Evolutionary conservation across 2,888 invertebrate genomes (phyloP).

Genomic region (Drosophila cyrtoloma): DNA sequence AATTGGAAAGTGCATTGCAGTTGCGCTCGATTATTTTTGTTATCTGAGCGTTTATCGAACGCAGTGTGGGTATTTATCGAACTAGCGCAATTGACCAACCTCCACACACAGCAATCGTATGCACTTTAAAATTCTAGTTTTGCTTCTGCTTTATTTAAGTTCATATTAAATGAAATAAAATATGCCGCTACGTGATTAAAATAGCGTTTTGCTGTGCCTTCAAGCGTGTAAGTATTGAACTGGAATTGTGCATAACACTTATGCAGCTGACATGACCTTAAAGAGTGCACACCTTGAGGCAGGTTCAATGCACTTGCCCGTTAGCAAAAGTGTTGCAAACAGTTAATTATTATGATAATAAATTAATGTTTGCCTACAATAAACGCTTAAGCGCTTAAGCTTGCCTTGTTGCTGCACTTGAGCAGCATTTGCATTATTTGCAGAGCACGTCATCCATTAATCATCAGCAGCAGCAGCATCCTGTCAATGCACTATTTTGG

Average conservation of each 20-base stretch:
- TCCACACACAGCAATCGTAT: constrained; percentile 30
- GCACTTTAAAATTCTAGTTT: constrained; percentile 20
- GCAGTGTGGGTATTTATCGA: constrained; percentile 20
- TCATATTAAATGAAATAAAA: constrained; percentile 6
- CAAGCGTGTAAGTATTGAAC: constrained; percentile 44
- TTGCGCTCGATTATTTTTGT: constrained; percentile 15
- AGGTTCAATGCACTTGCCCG: constrained; percentile 47
- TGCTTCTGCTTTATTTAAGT: not conserved
- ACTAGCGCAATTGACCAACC: constrained; percentile 27
- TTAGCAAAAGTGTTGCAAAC: constrained; percentile 10
- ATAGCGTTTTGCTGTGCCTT: constrained; percentile 8
- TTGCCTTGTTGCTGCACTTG: constrained; percentile 3
- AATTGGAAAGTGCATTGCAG: constrained; percentile 41
- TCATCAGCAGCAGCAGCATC: constrained; percentile 10
- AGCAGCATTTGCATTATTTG: not conserved
- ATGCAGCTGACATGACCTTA: constrained; percentile 14
- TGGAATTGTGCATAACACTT: constrained; percentile 16
- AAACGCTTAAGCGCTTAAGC: constrained; percentile 35
- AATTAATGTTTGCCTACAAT: not conserved
- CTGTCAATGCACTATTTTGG: constrained; percentile 66
- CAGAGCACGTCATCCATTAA: constrained; percentile 16
- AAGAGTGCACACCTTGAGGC: constrained; percentile 32
- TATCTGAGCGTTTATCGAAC: constrained; percentile 4
- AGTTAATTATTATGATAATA: not conserved
- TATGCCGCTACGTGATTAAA: constrained; percentile 3